Conservation (phyloP, 2,888 invertebrate species). For the Dysmachus trigonus region DNA sequence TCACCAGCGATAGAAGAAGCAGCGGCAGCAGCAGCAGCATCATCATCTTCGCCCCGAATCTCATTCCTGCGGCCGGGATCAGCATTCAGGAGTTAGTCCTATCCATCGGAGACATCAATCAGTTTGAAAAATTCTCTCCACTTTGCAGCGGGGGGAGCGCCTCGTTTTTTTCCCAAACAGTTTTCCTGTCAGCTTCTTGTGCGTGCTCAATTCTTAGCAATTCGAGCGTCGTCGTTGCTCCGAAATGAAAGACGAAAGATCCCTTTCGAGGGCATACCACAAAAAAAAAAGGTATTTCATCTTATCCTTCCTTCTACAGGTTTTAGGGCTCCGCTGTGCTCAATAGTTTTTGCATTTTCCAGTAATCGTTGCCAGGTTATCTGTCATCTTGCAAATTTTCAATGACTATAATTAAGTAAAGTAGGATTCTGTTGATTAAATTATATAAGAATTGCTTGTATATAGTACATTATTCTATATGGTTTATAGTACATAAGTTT, state of each 20-base stretch:
- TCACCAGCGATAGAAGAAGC: not conserved
- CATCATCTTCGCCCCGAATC: not conserved
- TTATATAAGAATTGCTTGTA: no score
- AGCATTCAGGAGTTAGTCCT: constrained; percentile 30
- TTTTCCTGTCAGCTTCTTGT: not conserved
- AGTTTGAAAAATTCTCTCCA: constrained; percentile 37
- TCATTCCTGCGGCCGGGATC: constrained; percentile 6
- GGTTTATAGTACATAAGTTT: no score
- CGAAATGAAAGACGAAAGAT: not conserved
- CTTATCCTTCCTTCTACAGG: not conserved
- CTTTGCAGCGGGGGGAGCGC: constrained; percentile 23
- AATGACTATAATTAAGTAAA: not conserved
- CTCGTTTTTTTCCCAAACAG: not conserved
- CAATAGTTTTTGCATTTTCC: not conserved
- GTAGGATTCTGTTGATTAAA: not conserved
- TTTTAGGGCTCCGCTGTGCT: not conserved
- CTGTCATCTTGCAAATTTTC: not conserved
- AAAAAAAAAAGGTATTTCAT: not conserved
- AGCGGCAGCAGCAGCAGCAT: not conserved
- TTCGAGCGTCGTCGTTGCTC: not conserved
- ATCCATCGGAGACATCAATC: constrained; percentile 38
- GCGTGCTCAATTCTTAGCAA: not conserved
- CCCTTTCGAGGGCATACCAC: not conserved
- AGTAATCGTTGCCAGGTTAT: not conserved
- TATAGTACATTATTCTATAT: no score